Evolutionary conservation across 2,888 invertebrate genomes (phyloP), one percentile per base, ranked within the genome.

Genomic region (Plagodis pulveraria): DNA sequence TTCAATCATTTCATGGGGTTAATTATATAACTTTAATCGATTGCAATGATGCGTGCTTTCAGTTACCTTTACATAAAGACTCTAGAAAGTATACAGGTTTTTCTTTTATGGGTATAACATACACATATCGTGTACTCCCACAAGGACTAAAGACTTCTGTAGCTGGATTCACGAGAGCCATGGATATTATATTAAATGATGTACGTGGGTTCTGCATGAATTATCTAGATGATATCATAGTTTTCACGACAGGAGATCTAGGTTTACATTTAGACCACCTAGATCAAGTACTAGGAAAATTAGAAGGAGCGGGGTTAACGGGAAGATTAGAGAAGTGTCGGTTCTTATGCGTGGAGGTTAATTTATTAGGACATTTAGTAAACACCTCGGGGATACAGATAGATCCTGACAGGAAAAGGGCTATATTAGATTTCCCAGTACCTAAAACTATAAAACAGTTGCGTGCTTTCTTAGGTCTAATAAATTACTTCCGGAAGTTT

Each of bases 1-100:
- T 52, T 40, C 49, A 58, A 44, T 12, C 12, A 11, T 58, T 58
- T 49, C 44, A 58, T 45, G 45, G 45, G 9, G 58, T 50, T 6
- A n/a, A n/a, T n/a, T n/a, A n/a, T n/a, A n/a, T n/a, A n/a, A n/a
- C n/a, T n/a, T n/a, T n/a, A n/a, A n/a, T n/a, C 40, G 53, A 47
- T 41, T 40, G 6, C 12, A 53, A 47, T 41, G 10, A 53, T 33
- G 53, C 53, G 1, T 53, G 47, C 33, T 53, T 47, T 32, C 53
- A 53, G 12, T 46, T 53, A 5, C 5, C 1, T 11, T 12, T 53
- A 34, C 6, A 8, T 8, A 42, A 33, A 22, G 11, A 42, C 0
- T 10, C 10, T 0, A 34, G 10, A 22, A 41, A 50, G 10, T 50
- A 42, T 34, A 50, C 42, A 6, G 42, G 41, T 5, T 49, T 49